Evolutionary conservation across 1,140 invertebrate genomes (phyloP).

Genomic region (Drosophila burlai): DNA sequence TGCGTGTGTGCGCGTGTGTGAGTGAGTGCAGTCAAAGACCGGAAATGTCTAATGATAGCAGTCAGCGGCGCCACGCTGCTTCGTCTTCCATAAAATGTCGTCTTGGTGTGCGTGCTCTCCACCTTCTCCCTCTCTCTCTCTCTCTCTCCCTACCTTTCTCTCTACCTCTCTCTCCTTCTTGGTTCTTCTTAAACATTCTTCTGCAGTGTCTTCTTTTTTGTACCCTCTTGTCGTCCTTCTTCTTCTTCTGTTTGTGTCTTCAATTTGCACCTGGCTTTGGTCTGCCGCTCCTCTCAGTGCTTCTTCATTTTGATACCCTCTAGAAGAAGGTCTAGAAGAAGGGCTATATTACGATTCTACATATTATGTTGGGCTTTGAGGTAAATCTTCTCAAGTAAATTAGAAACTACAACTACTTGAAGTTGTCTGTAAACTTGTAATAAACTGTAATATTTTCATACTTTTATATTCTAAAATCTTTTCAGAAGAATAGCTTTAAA

Average conservation of each 20-base stretch:
- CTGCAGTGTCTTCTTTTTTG: constrained; percentile 7
- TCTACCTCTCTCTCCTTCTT: not conserved
- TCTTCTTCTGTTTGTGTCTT: constrained; percentile 28
- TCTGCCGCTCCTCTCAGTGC: constrained; percentile 22
- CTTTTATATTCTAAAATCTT: not conserved
- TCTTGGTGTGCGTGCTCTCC: constrained; percentile 3
- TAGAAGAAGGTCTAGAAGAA: not conserved
- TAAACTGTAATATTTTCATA: too few relatives aligned
- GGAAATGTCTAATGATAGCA: constrained; percentile 72
- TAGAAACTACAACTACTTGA: not conserved
- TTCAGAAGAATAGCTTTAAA: not conserved
- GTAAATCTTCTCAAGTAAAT: not conserved
- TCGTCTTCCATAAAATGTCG: constrained; percentile 34
- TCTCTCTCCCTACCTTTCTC: not conserved
- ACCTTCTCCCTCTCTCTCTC: not conserved
- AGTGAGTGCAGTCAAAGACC: constrained; percentile 56
- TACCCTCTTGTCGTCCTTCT: not conserved
- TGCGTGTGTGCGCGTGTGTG: constrained; percentile 14
- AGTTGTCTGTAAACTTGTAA: not conserved
- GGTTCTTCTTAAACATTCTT: constrained; percentile 14
- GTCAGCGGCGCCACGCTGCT: constrained; percentile 28
- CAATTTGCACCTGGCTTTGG: constrained; percentile 51
- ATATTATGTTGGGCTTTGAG: not conserved
- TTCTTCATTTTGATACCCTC: constrained; percentile 23
- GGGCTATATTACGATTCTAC: constrained; percentile 1